Evolutionary conservation across 2,113 vertebrate genomes (phyloP), one percentile per base, ranked within the genome.

Genomic region (Astatotilapia flaviijosephi): DNA sequence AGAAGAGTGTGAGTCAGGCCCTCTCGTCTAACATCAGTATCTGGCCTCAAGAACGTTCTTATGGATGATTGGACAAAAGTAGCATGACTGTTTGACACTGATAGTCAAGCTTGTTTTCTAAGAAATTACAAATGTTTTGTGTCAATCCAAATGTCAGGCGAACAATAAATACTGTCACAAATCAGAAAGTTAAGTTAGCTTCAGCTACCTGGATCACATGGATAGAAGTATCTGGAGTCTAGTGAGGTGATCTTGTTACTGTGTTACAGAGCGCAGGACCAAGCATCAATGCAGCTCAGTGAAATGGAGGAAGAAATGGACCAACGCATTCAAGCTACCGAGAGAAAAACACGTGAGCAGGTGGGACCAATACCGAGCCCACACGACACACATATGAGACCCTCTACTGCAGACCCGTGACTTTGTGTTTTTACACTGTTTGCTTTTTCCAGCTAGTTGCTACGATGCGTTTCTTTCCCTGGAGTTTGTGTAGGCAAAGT

Each of bases 261-360:
- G 83, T 88, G 79, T 85, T 85, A 35, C 94, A 99, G 99, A 95
- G 97, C 97, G n/a, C 99, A 99, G 93, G 98, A 99, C 94, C 97
- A 98, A 95, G 97, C 98, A 1, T 94, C 97, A 31, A 97, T 98
- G 91, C 98, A 99, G 92, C 91, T 99, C 83, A 97, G 97, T 87
- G 99, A 99, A 88, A 93, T 99, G 95, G 99, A 99, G 88, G 99
- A 99, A 55, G 99, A 99, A 92, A 99, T 99, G 98, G 98, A 99
- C 82, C 98, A 98, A 28, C 97, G 98, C 17, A 97, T 99, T 91
- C 97, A 98, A 14, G 96, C 96, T 60, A 95, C 96, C 1, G 98
- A 99, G 86, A 96, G 95, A 85, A 97, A 97, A 90, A 96, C 96
- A 10, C 96, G 96, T 60, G 97, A 97, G 79, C 97, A 99, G 87